A percentile compares a stretch with the other conserved stretches of the same genome.
These are phyloP conservation scores for Orthonychiurus folsomi DNA, from an alignment of 2,888 invertebrate species.

Conservation along the genomic window DNA sequence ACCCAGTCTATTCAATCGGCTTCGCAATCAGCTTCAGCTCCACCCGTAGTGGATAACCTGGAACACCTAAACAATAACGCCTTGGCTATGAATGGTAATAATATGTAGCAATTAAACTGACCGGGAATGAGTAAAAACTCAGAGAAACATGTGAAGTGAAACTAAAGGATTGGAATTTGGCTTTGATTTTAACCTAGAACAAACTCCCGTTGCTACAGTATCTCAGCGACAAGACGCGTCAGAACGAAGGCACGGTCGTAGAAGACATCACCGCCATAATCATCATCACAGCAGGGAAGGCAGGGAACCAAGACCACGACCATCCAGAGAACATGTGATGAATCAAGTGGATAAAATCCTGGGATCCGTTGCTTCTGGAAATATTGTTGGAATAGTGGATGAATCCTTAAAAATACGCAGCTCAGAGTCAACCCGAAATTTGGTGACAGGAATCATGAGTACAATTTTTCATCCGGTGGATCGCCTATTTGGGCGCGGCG, in stretches of 20 bases:
- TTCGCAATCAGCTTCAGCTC: background rate
- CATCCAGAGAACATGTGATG: constrained; percentile 20
- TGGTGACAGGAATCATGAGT: constrained; percentile 24
- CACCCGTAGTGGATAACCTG: background rate
- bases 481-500: constrained; percentile 16
- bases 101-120: background rate
- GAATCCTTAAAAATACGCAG: constrained; percentile 24
- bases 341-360: constrained; percentile 29
- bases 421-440: constrained; percentile 21
- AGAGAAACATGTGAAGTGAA: too few species aligned
- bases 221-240: background rate
- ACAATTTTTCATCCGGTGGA: constrained; percentile 25
- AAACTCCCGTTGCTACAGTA: background rate
- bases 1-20: background rate
- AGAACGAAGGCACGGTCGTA: background rate
- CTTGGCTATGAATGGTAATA: background rate
- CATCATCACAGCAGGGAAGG: background rate
- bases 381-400: constrained; percentile 27
- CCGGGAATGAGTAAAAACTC: too few species aligned
- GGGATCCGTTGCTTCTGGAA: constrained; percentile 19
- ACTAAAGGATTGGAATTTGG: background rate
- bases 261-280: background rate
- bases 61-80: background rate
- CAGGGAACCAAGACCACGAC: constrained; percentile 4
- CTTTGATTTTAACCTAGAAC: too few species aligned